Evolutionary conservation across 2,888 invertebrate species (phyloP).

Genomic region (Ormyrus thymus): DNA sequence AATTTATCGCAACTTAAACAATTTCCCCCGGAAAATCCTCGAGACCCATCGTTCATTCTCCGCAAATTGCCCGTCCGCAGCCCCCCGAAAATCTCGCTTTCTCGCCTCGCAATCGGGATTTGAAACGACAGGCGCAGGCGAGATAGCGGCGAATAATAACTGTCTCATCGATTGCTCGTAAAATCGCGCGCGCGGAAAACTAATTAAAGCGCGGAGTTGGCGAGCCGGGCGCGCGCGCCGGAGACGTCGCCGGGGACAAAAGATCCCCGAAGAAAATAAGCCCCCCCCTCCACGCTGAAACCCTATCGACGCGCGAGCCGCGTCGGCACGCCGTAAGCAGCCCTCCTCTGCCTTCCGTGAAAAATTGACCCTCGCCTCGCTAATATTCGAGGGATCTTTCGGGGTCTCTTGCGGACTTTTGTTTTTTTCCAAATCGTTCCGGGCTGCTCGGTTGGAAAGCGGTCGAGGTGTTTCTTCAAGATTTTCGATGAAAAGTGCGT

Average conservation of each 20-base stretch:
- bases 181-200: slow-evolving; percentile 46
- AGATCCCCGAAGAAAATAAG: slow-evolving; percentile 18
- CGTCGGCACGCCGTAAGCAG: not conserved
- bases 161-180: slow-evolving; percentile 51
- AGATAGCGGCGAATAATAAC: slow-evolving; percentile 29
- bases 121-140: not conserved
- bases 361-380: not conserved
- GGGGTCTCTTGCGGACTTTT: too few species aligned
- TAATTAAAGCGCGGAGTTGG: slow-evolving; percentile 38
- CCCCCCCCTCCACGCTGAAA: not conserved
- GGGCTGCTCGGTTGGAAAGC: too few species aligned
- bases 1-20: too few species aligned
- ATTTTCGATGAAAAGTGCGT: too few species aligned
- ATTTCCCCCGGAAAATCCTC: too few species aligned
- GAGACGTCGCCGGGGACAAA: slow-evolving; percentile 20
- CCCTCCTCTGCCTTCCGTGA: not conserved
- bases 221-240: not conserved
- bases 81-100: not conserved
- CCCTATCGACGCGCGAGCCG: not conserved
- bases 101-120: not conserved
- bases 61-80: too few species aligned
- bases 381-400: too few species aligned
- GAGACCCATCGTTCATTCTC: too few species aligned
- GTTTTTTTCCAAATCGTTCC: too few species aligned
- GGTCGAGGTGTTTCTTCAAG: too few species aligned